Percentiles rank a stretch among this genome's conserved stretches.
Conservation (phyloP, 2,113 vertebrate genomes). For the Osmerus eperlanus region DNA sequence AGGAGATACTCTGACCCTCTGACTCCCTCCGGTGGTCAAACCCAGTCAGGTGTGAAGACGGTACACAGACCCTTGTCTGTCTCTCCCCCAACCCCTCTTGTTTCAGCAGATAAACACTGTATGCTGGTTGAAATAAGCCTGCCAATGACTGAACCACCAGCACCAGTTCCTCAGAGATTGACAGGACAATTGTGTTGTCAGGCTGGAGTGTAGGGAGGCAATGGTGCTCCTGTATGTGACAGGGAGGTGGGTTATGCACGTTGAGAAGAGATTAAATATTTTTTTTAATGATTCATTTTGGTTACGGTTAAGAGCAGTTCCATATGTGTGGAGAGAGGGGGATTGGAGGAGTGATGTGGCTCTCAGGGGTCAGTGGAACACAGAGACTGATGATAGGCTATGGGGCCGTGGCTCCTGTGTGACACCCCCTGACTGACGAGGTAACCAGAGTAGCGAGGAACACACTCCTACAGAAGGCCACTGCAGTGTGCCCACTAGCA, state of each 20-base stretch:
- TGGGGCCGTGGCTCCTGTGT: conserved; percentile 49
- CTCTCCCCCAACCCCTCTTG: too few relatives aligned
- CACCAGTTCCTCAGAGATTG: too few relatives aligned
- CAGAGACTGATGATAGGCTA: conserved; percentile 48
- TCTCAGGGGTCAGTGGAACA: conserved; percentile 1
- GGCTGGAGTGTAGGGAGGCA: neutral
- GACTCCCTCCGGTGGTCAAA: conserved; percentile 63
- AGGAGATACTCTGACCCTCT: conserved; percentile 31
- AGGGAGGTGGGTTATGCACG: too few relatives aligned
- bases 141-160: neutral
- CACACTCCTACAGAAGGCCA: conserved; percentile 64
- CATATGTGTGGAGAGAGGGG: too few relatives aligned
- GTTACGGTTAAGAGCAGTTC: too few relatives aligned
- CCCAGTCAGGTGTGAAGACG: conserved; percentile 6
- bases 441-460: conserved; percentile 67
- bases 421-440: conserved; percentile 59
- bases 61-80: neutral
- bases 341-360: too few relatives aligned
- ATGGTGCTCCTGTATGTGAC: neutral
- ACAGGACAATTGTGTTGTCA: too few relatives aligned
- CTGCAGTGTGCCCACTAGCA: conserved; percentile 55
- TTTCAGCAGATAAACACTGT: too few relatives aligned
- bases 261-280: too few relatives aligned
- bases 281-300: too few relatives aligned
- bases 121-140: neutral